Evolutionary conservation across 1,140 invertebrate genomes (phyloP).

Genomic region (Sminthurides bifidus): DNA sequence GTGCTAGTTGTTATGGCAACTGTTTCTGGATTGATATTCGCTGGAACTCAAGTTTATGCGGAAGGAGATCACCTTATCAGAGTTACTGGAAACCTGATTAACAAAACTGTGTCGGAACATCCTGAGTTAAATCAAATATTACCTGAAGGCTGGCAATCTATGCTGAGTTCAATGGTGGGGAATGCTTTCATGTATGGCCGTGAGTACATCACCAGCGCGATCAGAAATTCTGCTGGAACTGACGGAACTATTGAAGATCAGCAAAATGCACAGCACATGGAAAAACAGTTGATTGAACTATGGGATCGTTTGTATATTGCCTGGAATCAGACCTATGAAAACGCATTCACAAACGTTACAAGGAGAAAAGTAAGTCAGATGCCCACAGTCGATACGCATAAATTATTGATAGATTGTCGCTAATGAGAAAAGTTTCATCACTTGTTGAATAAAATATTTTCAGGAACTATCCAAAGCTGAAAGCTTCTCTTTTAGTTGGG

Average conservation of each 20-base stretch:
- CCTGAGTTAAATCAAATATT: conserved; percentile 65
- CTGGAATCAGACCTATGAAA: conserved; percentile 30
- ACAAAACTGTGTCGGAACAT: conserved; percentile 76
- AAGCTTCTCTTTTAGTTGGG: no score
- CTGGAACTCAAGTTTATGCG: conserved; percentile 58
- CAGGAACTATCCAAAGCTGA: no score
- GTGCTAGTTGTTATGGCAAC: conserved; percentile 42
- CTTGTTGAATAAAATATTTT: no score
- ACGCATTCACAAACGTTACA: conserved; percentile 8
- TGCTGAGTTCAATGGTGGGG: conserved; percentile 73
- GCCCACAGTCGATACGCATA: conserved; percentile 3
- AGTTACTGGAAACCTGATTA: conserved; percentile 75
- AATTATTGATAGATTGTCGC: no score
- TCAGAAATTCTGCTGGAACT: conserved; percentile 60
- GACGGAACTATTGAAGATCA: conserved; percentile 67
- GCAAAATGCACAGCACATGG: conserved; percentile 67
- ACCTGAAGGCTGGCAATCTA: conserved; percentile 57
- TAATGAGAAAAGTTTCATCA: no score
- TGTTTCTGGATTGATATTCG: conserved; percentile 44
- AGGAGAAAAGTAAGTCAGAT: neutral
- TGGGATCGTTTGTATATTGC: conserved; percentile 51
- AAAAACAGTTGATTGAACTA: conserved; percentile 79
- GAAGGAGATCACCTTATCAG: conserved; percentile 88
- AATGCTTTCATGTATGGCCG: conserved; percentile 78
- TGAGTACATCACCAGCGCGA: conserved; percentile 66